Percentiles rank a stretch among this genome's conserved stretches.
Evolutionary conservation across 2,888 invertebrate genomes (phyloP).

Genomic region (Bellardia pandia): DNA sequence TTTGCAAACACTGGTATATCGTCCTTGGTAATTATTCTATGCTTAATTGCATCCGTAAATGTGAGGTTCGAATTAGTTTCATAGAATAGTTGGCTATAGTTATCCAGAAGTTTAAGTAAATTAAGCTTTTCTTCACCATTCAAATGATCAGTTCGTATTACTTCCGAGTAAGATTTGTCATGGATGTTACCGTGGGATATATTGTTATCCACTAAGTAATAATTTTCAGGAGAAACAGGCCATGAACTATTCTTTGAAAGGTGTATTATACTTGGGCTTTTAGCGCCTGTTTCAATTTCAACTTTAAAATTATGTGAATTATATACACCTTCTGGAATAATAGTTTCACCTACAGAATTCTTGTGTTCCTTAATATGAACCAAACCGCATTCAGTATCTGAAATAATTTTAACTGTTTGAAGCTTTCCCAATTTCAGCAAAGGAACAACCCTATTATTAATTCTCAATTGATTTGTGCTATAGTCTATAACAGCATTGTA

Average conservation of each 20-base stretch:
- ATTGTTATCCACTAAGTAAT: slow-evolving; percentile 12
- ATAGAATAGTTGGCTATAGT: slow-evolving; percentile 21
- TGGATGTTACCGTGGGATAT: not conserved
- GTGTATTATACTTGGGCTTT: not conserved
- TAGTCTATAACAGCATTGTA: too few relatives aligned
- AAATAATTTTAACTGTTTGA: slow-evolving; percentile 17
- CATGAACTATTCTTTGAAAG: slow-evolving; percentile 28
- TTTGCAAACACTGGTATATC: too few relatives aligned
- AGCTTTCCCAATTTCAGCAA: not conserved
- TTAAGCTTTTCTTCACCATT: slow-evolving; percentile 35
- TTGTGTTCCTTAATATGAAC: slow-evolving; percentile 16
- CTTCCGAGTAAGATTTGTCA: not conserved
- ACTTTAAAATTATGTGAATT: slow-evolving; percentile 1
- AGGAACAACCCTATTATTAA: not conserved
- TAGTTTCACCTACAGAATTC: not conserved
- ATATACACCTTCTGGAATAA: slow-evolving; percentile 4
- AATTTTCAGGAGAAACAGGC: slow-evolving; percentile 36
- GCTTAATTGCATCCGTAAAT: slow-evolving; percentile 42
- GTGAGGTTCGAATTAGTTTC: slow-evolving; percentile 8
- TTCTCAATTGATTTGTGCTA: too few relatives aligned
- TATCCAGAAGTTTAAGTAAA: not conserved
- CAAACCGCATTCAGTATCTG: slow-evolving; percentile 19
- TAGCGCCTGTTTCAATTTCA: not conserved
- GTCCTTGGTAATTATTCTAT: slow-evolving; percentile 33
- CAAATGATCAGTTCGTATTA: slow-evolving; percentile 19